phyloP scores from a whole-genome alignment of 2,113 vertebrate genomes.

The Amblyornis subalaris region DNA sequence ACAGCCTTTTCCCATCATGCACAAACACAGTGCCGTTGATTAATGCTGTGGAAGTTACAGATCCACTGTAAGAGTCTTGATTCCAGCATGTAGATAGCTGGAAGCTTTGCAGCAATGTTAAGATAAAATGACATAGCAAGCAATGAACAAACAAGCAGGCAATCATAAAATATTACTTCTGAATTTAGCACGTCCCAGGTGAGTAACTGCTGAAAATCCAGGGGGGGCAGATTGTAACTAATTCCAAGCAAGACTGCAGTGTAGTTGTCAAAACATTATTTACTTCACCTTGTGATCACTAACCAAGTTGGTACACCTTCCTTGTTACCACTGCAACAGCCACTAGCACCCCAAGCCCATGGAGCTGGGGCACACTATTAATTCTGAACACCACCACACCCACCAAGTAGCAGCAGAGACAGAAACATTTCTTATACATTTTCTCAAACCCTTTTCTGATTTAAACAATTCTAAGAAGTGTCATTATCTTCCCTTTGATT shows the following conservation, averaged over 20 bases:
- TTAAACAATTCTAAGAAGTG: accelerated
- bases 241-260: background rate
- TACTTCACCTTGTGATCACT: background rate
- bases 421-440: background rate
- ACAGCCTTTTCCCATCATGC: background rate
- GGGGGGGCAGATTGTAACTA: background rate
- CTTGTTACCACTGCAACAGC: background rate
- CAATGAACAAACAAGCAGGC: background rate
- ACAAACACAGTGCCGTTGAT: background rate
- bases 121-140: background rate
- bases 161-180: background rate
- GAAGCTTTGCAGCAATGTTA: background rate
- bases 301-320: background rate
- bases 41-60: background rate
- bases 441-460: background rate
- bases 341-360: background rate
- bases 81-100: background rate
- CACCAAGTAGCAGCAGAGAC: background rate
- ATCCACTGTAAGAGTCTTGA: background rate
- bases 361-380: background rate
- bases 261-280: background rate
- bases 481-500: background rate
- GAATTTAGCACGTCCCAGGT: background rate
- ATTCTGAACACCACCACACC: background rate
- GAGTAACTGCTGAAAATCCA: background rate